phyloP scores from a whole-genome alignment of 2,113 vertebrate species.

The Capricornis sumatraensis region DNA sequence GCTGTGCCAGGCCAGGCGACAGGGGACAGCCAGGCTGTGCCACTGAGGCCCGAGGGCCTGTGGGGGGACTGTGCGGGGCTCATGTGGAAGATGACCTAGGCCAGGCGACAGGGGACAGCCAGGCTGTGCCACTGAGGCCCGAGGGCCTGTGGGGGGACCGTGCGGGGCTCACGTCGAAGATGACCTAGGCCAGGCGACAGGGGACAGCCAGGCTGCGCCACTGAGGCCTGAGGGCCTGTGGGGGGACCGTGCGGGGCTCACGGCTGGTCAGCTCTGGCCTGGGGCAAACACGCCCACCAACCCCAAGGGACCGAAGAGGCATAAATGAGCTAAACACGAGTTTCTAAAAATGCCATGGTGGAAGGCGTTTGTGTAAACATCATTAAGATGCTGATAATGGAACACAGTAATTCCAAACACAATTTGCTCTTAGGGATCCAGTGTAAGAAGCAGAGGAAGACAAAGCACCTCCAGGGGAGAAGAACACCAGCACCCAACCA shows the following conservation, averaged over 20 bases:
- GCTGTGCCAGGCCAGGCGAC: not conserved
- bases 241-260: not conserved
- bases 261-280: not conserved
- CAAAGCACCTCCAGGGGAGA: slow-evolving; percentile 42
- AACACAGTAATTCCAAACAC: slow-evolving; percentile 50
- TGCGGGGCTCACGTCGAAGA: not conserved
- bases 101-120: not conserved
- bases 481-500: slow-evolving; percentile 58
- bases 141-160: not conserved
- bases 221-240: not conserved
- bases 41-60: not conserved
- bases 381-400: slow-evolving; percentile 26
- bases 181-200: not conserved
- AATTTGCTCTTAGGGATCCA: slow-evolving; percentile 60
- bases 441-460: slow-evolving; percentile 34
- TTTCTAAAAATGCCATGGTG: slow-evolving; percentile 22
- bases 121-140: not conserved
- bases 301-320: slow-evolving; percentile 21
- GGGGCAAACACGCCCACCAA: slow-evolving; percentile 21
- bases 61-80: not conserved
- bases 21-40: not conserved
- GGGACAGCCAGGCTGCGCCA: not conserved
- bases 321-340: slow-evolving; percentile 12
- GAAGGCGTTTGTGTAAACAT: slow-evolving; percentile 2
- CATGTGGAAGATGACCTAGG: no score